Conservation (phyloP, 2,113 vertebrate species). For the Ariopsis seemanni region DNA sequence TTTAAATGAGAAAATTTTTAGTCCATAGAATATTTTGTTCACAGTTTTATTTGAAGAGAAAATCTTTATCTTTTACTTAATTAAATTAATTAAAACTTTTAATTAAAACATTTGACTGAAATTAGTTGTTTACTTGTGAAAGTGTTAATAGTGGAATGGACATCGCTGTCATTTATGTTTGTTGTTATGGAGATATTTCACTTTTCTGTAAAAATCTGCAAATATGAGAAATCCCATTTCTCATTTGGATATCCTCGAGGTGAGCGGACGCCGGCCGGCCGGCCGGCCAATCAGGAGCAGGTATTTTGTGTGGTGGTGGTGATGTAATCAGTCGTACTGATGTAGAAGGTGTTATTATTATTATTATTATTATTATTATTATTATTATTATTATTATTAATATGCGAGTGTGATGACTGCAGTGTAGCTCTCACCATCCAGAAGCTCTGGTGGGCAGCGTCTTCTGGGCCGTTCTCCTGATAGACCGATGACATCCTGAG, state of each 20-base stretch:
- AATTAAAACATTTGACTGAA: no score
- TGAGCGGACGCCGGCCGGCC: not conserved
- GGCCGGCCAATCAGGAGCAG: not conserved
- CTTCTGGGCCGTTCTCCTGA: slow-evolving; percentile 60
- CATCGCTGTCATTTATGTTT: not conserved
- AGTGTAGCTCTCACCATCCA: slow-evolving; percentile 73
- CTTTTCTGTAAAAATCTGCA: not conserved
- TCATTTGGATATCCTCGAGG: not conserved
- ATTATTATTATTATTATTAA: not conserved
- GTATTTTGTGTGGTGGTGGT: not conserved
- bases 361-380: no score
- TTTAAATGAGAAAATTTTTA: no score
- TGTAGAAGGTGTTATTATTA: not conserved
- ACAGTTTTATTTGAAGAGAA: not conserved
- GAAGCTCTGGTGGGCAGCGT: slow-evolving; percentile 70
- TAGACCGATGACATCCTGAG: slow-evolving; percentile 67
- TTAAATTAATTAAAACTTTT: not conserved
- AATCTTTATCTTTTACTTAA: not conserved
- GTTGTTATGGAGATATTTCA: not conserved
- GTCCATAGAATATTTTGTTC: no score
- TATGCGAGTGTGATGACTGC: not conserved
- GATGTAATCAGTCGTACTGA: not conserved
- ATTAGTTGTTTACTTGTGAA: no score
- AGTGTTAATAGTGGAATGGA: not conserved
- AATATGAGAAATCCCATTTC: not conserved